Evolutionary conservation across 2,113 vertebrate species (phyloP).

Genomic region (Clarias gariepinus): DNA sequence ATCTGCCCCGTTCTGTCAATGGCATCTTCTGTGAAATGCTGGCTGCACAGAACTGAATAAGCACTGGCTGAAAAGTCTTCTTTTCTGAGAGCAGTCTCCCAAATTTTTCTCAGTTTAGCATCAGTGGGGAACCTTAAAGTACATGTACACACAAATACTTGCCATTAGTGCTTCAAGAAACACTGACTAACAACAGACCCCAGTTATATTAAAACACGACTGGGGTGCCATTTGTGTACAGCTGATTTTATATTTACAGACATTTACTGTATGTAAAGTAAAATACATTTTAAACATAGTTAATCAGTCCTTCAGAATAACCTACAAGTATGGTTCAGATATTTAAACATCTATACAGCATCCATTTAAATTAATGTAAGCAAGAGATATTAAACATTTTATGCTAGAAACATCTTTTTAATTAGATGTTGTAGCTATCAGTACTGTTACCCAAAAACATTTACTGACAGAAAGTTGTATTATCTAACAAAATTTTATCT

Average conservation of each 20-base stretch:
- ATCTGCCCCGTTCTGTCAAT: slow-evolving; percentile 24
- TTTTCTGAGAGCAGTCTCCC: slow-evolving; percentile 16
- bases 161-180: background rate
- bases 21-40: slow-evolving; percentile 22
- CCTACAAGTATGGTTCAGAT: background rate
- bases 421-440: background rate
- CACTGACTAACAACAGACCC: too few species aligned
- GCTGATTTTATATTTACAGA: background rate
- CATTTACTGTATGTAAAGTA: background rate
- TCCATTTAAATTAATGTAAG: background rate
- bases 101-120: slow-evolving; percentile 13
- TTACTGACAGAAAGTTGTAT: background rate
- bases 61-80: slow-evolving; percentile 8
- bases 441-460: background rate
- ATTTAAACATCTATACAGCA: background rate
- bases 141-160: background rate
- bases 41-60: slow-evolving; percentile 23
- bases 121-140: slow-evolving; percentile 5
- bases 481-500: background rate
- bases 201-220: background rate
- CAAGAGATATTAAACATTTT: background rate
- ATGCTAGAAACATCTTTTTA: background rate
- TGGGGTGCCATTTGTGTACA: background rate
- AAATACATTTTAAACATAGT: background rate
- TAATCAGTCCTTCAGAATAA: background rate